Conservation (phyloP, 2,797 vertebrate species). For the Rhinogobio ventralis region DNA sequence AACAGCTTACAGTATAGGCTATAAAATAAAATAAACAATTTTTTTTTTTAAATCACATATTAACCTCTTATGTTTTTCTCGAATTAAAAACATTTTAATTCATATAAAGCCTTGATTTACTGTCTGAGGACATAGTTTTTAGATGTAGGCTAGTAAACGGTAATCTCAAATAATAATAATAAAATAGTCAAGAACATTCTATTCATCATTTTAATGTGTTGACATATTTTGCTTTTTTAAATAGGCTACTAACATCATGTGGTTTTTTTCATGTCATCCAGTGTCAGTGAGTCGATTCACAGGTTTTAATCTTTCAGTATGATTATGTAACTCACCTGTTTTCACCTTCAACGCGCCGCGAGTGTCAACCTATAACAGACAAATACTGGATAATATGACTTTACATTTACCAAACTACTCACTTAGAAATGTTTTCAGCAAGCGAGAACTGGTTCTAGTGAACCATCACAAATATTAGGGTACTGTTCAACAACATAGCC, state of each 20-base stretch:
- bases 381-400: not conserved
- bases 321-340: not conserved
- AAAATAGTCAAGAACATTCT: not conserved
- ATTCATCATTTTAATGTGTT: not conserved
- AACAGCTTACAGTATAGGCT: not conserved
- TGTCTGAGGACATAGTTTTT: not conserved
- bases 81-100: not conserved
- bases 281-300: not conserved
- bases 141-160: not conserved
- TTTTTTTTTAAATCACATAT: no score
- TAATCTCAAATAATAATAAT: not conserved
- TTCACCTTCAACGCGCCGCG: not conserved
- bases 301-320: not conserved
- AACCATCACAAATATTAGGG: not conserved
- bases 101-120: not conserved
- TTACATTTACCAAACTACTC: not conserved
- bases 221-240: no score
- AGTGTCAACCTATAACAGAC: conserved; percentile 5
- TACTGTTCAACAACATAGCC: not conserved
- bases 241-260: not conserved
- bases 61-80: not conserved
- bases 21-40: no score
- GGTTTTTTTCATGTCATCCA: not conserved
- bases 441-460: not conserved
- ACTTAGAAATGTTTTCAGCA: not conserved